These are phyloP conservation scores for Upupa epops DNA, from an alignment of 2,113 vertebrate species.

Conservation along the genomic window DNA sequence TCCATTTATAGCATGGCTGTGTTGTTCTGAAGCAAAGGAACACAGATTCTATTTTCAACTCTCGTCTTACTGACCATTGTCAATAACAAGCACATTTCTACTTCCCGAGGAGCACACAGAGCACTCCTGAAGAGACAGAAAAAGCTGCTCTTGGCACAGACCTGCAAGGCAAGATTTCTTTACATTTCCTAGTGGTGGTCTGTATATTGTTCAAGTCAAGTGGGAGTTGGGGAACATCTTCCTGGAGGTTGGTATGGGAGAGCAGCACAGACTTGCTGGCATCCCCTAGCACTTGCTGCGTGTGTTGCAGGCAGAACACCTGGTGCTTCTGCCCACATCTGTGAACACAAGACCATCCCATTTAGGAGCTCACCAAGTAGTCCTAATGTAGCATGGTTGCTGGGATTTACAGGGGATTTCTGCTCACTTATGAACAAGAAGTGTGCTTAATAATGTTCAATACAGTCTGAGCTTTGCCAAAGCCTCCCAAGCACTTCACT, in stretches of 20 bases:
- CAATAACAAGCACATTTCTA: not conserved
- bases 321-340: not conserved
- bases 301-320: not conserved
- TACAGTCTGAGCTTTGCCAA: not conserved
- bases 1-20: not conserved
- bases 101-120: not conserved
- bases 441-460: not conserved
- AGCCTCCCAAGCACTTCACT: not conserved
- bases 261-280: not conserved
- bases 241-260: not conserved
- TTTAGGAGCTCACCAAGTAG: not conserved
- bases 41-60: not conserved
- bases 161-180: not conserved
- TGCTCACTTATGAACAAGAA: not conserved
- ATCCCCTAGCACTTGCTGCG: not conserved
- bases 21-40: constrained; percentile 1
- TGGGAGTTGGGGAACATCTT: not conserved
- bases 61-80: not conserved
- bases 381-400: not conserved
- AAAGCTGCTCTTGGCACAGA: not conserved
- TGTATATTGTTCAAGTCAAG: not conserved
- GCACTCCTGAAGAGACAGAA: not conserved
- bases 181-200: not conserved
- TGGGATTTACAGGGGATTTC: not conserved
- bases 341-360: not conserved